Base-by-base conservation (phyloP, 2,113 vertebrate species). In the Aramus guarauna region DNA sequence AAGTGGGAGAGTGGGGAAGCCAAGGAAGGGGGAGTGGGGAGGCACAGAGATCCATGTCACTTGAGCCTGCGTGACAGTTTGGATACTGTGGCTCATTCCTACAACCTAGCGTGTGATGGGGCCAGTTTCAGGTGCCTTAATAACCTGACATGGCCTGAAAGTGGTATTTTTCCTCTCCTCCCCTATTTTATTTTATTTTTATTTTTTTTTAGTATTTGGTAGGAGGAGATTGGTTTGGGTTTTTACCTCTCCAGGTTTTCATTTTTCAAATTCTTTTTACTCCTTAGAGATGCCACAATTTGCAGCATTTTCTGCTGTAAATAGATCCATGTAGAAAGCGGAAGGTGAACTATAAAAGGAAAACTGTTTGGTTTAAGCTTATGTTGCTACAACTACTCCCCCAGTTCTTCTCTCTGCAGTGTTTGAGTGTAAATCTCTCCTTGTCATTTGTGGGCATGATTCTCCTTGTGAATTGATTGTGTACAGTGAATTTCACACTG, bases 331-430 rank as follows among this genome's bases (percentile, higher is more conserved):
- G 50, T 27, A 94, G 92, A 92, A 94, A 95, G 87, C 6, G 73
- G 66, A 97, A 97, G 96, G 95, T 94, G 97, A 95, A 72, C 81
- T 96, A 91, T 94, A 91, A 97, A 95, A 83, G 77, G 94, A 91
- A 92, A 92, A 81, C 37, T 64, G 22, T 86, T 94, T 88, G 77
- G 22, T 47, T 91, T 83, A 88, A 85, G 77, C 84, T 91, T 88
- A 4, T 93, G 77, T 85, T 91, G 94, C 58, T 95, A 95, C 91
- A 97, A 92, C 89, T 97, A 94, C 94, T 81, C 93, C 95, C 69
- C 77, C 95, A 97, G 72, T 59, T 83, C 95, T 72, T 72, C 82
- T 73, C 78, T 74, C 47, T 29, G 60, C 89, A 87, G 83, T 83
- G 53, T 56, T 63, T 43, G 47, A 92, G 88, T 89, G 84, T 84